Base-by-base conservation (phyloP, 2,888 invertebrate species). In the Dilophus febrilis region DNA sequence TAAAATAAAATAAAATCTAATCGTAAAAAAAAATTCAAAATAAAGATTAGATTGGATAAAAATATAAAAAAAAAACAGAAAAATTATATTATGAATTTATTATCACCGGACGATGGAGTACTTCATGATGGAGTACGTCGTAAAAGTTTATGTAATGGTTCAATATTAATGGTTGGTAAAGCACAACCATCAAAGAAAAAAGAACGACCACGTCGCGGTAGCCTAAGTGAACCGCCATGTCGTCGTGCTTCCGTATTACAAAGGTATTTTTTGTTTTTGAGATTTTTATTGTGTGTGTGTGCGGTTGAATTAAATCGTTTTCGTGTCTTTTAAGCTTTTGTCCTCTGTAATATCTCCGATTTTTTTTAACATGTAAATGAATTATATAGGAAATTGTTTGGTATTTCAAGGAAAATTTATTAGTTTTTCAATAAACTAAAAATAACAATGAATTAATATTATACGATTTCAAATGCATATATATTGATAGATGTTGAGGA, bases 161-260 rank as follows among this genome's bases (percentile, higher is more conserved):
- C 54, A 2, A 48, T 57, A 27, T 46, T 55, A 35, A 48, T 53
- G 17, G 43, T 49, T 31, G 49, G 45, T 38, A 45, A 48, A 14
- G 42, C 46, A 34, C 47, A 50, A 26, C 49, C 51, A 31, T 18
- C 40, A 49, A 49, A 49, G 14, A 57, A 55, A 44, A 56, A 57
- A 44, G 55, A 56, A 37, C 48, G 55, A 3, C 27, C 8, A 14
- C 51, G 58, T 38, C 52, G 58, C 14, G 57, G 58, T 37, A 59
- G 57, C 47, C 57, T 56, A 40, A 58, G 55, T 52, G 58, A 57
- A 34, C 44, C 52, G 17, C 50, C 44, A 19, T 62, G 55, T 42
- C 53, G 66, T 19, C 53, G 65, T 41, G 58, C 64, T 10, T 66
- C 66, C 38, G 50, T 66, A 42, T 64, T 67, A 37, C 56, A 61